Evolutionary conservation across 2,797 vertebrate genomes (phyloP), one percentile per base, ranked within the genome.

Genomic region (Pangasius djambal): DNA sequence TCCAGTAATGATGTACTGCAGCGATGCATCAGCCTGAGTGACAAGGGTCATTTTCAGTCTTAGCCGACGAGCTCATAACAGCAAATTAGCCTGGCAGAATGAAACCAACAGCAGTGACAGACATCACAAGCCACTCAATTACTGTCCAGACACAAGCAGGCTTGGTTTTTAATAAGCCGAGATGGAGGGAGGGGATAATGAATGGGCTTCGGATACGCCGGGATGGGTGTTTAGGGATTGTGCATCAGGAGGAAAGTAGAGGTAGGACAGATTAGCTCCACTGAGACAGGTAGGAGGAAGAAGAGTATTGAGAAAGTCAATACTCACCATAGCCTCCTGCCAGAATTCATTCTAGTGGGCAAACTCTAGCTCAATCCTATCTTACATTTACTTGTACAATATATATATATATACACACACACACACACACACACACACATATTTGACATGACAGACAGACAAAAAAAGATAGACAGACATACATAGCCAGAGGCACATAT

Each of bases 111-210:
- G 86, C 89, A 90, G 90, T 87, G 92, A 94, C 89, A 91, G 74
- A 89, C 91, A 89, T 90, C 90, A 77, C 90, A 92, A 93, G 91
- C 82, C 88, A 87, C 86, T 94, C 92, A 93, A 92, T 94, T 94
- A 93, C 89, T 89, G 70, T 90, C 88, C 16, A 22, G 55, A 88
- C 88, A 89, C 72, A 79, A 86, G 82, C 69, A 88, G 84, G 81
- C 81, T 86, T 34, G 72, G 50, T 75, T 70, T 72, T 89, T 87
- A 75, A 74, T 86, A 86, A 88, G 44, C 57, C 77, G 1, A 77
- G 59, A 44, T 31, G 75, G 79, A 86, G 79, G 86, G 25, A 87
- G 63, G 37, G 87, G 75, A 79, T 88, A 91, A 91, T 91, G 81
- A 88, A 88, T 25, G 77, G 72, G 48, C 63, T 87, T 87, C 70